phyloP scores from a whole-genome alignment of 2,888 invertebrate species.

The Drosophila fungiperda region DNA sequence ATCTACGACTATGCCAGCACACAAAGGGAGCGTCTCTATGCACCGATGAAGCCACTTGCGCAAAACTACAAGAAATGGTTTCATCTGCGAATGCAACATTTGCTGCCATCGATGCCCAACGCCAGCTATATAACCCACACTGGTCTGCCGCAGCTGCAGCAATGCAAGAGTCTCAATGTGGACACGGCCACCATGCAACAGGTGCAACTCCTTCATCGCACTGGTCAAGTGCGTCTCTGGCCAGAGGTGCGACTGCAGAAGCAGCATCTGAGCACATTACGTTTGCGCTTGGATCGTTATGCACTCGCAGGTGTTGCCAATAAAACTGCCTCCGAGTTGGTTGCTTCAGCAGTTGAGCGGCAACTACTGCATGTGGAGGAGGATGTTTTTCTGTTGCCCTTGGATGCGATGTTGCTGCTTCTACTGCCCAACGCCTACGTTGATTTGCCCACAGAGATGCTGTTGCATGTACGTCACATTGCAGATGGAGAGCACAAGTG shows the following conservation, averaged over 20 bases:
- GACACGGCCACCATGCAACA: constrained; percentile 54
- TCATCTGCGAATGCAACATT: constrained; percentile 13
- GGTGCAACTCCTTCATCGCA: constrained; percentile 48
- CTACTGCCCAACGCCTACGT: constrained; percentile 69
- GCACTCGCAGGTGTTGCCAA: constrained; percentile 6
- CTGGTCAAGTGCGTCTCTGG: constrained; percentile 43
- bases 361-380: constrained; percentile 17
- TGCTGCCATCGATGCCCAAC: constrained; percentile 43
- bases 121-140: constrained; percentile 65
- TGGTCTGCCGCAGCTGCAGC: constrained; percentile 75
- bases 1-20: constrained; percentile 56
- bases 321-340: background rate
- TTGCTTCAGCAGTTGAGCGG: constrained; percentile 9
- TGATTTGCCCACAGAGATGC: constrained; percentile 78
- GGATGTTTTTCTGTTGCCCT: constrained; percentile 59
- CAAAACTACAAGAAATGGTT: constrained; percentile 71
- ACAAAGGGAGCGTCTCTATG: constrained; percentile 65
- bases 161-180: constrained; percentile 53
- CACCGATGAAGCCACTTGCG: constrained; percentile 58
- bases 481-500: constrained; percentile 34
- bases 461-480: constrained; percentile 48
- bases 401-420: constrained; percentile 76
- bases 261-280: constrained; percentile 48
- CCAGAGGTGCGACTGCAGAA: constrained; percentile 16
- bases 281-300: constrained; percentile 58